Percentiles rank a stretch among this genome's conserved stretches.
Evolutionary conservation across 2,113 vertebrate genomes (phyloP).

Genomic region (Rhodinocichla rosea): DNA sequence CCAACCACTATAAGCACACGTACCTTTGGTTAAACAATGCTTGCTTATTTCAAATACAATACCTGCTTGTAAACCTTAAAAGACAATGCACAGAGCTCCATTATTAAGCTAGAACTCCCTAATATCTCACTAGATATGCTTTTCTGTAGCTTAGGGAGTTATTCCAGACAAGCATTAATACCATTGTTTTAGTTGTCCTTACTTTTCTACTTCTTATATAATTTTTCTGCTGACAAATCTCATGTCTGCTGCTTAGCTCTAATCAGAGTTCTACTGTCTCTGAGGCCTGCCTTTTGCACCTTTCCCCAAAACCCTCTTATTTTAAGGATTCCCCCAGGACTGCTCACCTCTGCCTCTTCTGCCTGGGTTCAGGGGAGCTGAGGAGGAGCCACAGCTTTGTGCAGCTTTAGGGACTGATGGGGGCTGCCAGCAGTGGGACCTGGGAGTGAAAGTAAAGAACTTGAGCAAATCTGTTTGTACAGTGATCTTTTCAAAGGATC

Average conservation of each 20-base stretch:
- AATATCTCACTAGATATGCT: not conserved
- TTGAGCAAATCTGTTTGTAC: not conserved
- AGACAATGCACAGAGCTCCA: not conserved
- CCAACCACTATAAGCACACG: too few relatives aligned
- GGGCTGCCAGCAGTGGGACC: not conserved
- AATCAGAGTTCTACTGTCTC: not conserved
- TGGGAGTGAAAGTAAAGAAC: not conserved
- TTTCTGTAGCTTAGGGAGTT: not conserved
- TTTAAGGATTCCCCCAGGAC: not conserved
- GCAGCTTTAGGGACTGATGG: not conserved
- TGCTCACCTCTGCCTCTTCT: not conserved
- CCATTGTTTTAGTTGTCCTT: not conserved
- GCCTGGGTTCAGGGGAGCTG: not conserved
- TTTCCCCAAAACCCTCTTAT: not conserved
- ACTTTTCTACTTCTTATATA: not conserved
- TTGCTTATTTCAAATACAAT: not conserved
- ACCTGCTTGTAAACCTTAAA: not conserved
- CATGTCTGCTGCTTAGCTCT: not conserved
- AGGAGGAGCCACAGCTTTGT: not conserved
- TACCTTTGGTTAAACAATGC: not conserved
- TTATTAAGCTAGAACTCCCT: too few relatives aligned
- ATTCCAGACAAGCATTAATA: not conserved
- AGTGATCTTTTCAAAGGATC: not conserved
- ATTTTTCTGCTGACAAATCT: not conserved
- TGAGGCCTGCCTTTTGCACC: not conserved